Conservation (phyloP, 2,888 invertebrate genomes). For the Philhelius pedissequus region DNA sequence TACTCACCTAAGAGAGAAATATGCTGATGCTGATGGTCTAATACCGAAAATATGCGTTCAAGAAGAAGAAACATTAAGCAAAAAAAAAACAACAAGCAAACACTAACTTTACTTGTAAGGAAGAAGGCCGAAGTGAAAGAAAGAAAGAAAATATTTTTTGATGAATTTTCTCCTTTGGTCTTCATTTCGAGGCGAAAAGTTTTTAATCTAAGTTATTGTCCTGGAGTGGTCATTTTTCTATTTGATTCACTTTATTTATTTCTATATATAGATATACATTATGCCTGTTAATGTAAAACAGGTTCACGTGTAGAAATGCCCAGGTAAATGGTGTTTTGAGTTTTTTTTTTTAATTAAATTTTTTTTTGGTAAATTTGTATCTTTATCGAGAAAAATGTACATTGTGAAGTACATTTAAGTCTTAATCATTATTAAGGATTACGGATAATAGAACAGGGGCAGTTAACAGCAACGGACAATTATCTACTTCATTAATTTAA, state of each 20-base stretch:
- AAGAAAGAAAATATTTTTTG: neutral
- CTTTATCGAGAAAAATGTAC: too few relatives aligned
- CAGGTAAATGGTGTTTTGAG: neutral
- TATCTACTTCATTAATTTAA: too few relatives aligned
- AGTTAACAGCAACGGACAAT: too few relatives aligned
- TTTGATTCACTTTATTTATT: neutral
- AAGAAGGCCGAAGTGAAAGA: too few relatives aligned
- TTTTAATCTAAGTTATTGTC: conserved; percentile 60
- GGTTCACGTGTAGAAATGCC: too few relatives aligned
- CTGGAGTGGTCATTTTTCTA: conserved; percentile 51
- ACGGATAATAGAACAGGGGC: too few relatives aligned
- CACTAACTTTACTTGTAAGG: neutral
- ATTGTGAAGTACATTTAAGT: too few relatives aligned
- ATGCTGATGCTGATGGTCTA: conserved; percentile 34
- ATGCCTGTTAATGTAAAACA: too few relatives aligned
- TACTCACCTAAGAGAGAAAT: conserved; percentile 35
- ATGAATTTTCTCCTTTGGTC: conserved; percentile 12
- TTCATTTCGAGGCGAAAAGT: conserved; percentile 37
- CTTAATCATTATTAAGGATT: too few relatives aligned
- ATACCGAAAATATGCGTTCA: conserved; percentile 51
- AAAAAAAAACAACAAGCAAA: neutral
- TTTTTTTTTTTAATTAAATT: too few relatives aligned
- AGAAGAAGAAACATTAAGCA: neutral
- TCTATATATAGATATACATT: too few relatives aligned
- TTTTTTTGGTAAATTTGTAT: too few relatives aligned